Conservation (phyloP, 35 echinoderm and acorn worm genomes). For the Holothuria glaberrima region DNA sequence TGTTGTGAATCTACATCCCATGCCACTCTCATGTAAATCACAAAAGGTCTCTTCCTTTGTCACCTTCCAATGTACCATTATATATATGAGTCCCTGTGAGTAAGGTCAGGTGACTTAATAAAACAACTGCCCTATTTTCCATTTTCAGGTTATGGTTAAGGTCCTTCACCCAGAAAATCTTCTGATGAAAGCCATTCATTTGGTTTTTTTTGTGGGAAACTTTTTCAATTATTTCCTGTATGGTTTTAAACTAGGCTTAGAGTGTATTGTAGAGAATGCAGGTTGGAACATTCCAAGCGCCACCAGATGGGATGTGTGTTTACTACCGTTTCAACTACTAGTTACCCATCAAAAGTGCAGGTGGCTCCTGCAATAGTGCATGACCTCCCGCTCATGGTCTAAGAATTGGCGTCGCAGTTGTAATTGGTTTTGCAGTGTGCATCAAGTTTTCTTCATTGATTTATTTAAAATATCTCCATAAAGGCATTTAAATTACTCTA, state of each 20-base stretch:
- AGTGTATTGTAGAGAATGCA: neutral
- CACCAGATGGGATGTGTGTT: conserved; percentile 40
- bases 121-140: too few species aligned
- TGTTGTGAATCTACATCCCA: too few species aligned
- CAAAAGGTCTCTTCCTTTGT: too few species aligned
- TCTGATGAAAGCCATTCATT: neutral
- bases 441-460: conserved; percentile 37
- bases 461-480: neutral
- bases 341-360: conserved; percentile 33
- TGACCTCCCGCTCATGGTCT: conserved; percentile 46
- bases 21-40: too few species aligned
- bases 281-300: too few species aligned
- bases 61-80: too few species aligned
- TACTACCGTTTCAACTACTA: neutral
- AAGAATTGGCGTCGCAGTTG: conserved; percentile 11
- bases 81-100: too few species aligned
- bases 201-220: conserved; percentile 19
- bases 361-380: conserved; percentile 49
- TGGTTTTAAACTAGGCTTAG: neutral
- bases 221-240: conserved; percentile 28
- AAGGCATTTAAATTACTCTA: conserved; percentile 41
- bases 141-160: too few species aligned
- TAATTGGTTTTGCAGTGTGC: conserved; percentile 30
- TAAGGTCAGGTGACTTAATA: too few species aligned
- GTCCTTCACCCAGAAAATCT: conserved; percentile 20